Base-by-base conservation (phyloP, 2,797 vertebrate species). In the Cichlasoma orientale region DNA sequence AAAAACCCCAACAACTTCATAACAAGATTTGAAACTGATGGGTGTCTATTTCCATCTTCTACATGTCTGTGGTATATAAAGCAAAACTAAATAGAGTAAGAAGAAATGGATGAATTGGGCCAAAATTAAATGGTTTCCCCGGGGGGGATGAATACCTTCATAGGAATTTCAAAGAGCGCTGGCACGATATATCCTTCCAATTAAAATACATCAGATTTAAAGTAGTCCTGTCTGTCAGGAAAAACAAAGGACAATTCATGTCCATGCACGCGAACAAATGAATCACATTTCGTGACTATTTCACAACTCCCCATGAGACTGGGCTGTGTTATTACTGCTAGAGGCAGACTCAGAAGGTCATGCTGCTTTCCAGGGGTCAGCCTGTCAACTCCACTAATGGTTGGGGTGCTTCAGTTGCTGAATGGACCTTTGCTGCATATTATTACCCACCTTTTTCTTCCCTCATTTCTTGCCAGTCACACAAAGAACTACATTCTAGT, bases 161-260 rank as follows among this genome's bases (percentile, higher is more conserved):
- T 47, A 25, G 16, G 61, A 66, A 68, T 29, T 47, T 66, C 38
- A 66, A 11, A 66, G 47, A 23, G 23, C 3, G 16, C 61, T 66
- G 41, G 18, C 18, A 50, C 4, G 41, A 4, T 4, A 29, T 9
- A 68, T 29, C 19, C 61, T 68, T 68, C 61, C 16, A 68, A 25
- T 68, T 68, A 68, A 50, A 68, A 47, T 68, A 50, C 61, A 50
- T 68, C 41, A 47, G 23, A 41, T 44, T 66, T 68, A 50, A 68
- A 68, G 61, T 50, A 47, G 25, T 47, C 41, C 61, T 66, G 47
- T 27, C 16, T 68, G 25, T 68, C 41, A 68, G 10, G 41, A 29
- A 50, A 29, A 68, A 68, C 63, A 68, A 50, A 27, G 18, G 41
- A 29, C 25, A 68, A 29, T 68, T 25, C 18, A 68, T 29, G 25